These are phyloP conservation scores for Hippocampus comes DNA, from an alignment of 2,113 vertebrate genomes.

Conservation along the genomic window DNA sequence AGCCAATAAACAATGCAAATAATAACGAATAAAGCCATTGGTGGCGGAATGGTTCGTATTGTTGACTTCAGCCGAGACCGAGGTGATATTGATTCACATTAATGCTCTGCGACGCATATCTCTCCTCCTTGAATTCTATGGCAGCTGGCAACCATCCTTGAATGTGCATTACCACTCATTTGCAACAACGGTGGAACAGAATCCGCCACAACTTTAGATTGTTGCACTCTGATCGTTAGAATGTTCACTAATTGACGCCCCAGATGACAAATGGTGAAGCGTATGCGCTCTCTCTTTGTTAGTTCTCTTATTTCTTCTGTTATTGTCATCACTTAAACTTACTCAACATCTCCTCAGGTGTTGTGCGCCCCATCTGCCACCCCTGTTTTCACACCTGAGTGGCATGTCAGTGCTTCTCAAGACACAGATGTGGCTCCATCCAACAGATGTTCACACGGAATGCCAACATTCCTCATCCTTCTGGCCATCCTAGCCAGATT, in stretches of 20 bases:
- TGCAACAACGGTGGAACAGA: not conserved
- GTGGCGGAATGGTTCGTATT: no score
- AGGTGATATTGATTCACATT: not conserved
- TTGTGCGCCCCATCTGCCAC: conserved; percentile 46
- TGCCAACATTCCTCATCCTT: conserved; percentile 1
- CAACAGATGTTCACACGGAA: conserved; percentile 34
- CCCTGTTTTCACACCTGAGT: conserved; percentile 21
- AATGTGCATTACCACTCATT: not conserved
- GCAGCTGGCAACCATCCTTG: not conserved
- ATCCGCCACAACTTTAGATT: not conserved
- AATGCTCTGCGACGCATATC: not conserved
- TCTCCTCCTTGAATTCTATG: not conserved
- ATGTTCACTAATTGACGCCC: not conserved
- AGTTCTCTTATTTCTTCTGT: not conserved
- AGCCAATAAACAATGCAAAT: no score
- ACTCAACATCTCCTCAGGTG: conserved; percentile 34
- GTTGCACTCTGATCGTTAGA: not conserved
- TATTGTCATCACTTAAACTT: conserved; percentile 11
- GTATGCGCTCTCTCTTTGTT: not conserved
- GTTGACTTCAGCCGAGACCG: no score
- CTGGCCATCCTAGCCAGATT: not conserved
- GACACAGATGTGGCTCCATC: conserved; percentile 40
- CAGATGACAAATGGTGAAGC: not conserved
- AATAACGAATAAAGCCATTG: no score
- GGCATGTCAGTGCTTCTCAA: conserved; percentile 22